A percentile compares a stretch with the other conserved stretches of the same genome.
These are phyloP conservation scores for Macrotus californicus DNA, from an alignment of 2,113 vertebrate species.

Conservation along the genomic window DNA sequence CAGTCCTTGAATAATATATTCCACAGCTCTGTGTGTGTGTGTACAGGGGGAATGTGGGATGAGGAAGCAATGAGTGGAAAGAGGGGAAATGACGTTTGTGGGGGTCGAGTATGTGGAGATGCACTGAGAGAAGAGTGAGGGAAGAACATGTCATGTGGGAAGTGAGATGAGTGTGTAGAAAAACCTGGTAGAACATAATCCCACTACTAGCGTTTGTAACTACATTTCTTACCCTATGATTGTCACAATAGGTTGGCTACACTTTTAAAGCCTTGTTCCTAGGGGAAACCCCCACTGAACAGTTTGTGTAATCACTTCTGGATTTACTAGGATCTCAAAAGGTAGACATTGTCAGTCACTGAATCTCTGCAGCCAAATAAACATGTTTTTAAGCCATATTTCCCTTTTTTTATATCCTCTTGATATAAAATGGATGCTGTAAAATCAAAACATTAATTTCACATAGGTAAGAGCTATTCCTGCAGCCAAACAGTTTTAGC, in stretches of 20 bases:
- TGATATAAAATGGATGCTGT: not conserved
- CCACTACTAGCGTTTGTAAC: not conserved
- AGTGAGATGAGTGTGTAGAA: not conserved
- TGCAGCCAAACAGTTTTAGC: not conserved
- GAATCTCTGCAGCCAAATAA: slow-evolving; percentile 7
- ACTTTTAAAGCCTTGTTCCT: slow-evolving; percentile 1
- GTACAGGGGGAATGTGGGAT: not conserved
- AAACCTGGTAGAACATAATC: not conserved
- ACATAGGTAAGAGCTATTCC: not conserved
- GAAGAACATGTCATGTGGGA: not conserved
- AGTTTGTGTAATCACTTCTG: not conserved
- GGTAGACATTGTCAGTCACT: not conserved
- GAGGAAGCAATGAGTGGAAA: not conserved
- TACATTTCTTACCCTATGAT: not conserved
- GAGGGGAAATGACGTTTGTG: not conserved
- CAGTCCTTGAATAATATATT: not conserved
- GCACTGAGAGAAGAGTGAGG: not conserved
- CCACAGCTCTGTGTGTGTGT: not conserved
- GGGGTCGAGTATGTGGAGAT: not conserved
- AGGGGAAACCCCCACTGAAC: not conserved
- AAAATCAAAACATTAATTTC: not conserved
- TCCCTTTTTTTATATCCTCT: not conserved
- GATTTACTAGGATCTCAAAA: not conserved
- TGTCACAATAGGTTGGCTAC: not conserved
- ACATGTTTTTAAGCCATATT: not conserved